phyloP scores from a whole-genome alignment of 2,888 invertebrate genomes.

The Ypsolopha scabrella region DNA sequence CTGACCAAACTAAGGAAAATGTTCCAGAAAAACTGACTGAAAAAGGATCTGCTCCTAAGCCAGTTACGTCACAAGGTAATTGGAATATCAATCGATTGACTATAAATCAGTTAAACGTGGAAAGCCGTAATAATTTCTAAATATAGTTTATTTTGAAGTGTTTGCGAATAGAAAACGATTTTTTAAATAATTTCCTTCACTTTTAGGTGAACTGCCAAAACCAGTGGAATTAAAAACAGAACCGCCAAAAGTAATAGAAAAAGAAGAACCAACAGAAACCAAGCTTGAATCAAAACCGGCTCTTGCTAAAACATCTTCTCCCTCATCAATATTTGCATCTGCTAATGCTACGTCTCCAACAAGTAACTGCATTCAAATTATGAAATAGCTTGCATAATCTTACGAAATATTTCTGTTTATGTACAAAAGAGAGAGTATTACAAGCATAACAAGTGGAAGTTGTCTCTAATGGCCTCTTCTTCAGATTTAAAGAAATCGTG shows the following conservation, averaged over 20 bases:
- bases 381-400: too few species aligned
- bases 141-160: too few species aligned
- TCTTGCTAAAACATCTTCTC: conserved; percentile 1
- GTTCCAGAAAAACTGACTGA: conserved; percentile 20
- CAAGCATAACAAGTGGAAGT: too few species aligned
- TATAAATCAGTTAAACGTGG: too few species aligned
- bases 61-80: neutral
- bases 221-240: conserved; percentile 12
- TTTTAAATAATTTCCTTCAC: too few species aligned
- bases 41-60: conserved; percentile 8
- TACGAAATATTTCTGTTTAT: too few species aligned
- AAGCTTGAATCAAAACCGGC: neutral
- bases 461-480: too few species aligned
- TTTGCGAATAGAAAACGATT: too few species aligned
- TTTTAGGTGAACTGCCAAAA: too few species aligned
- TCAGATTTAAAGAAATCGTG: neutral
- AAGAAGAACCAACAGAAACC: conserved; percentile 11
- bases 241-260: conserved; percentile 14
- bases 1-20: conserved; percentile 35
- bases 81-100: too few species aligned
- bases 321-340: conserved; percentile 24
- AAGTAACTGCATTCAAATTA: conserved; percentile 11
- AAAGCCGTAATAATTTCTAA: too few species aligned
- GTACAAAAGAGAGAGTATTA: too few species aligned
- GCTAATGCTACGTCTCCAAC: conserved; percentile 19